Evolutionary conservation across 2,113 vertebrate species (phyloP).

Genomic region (Charina bottae): DNA sequence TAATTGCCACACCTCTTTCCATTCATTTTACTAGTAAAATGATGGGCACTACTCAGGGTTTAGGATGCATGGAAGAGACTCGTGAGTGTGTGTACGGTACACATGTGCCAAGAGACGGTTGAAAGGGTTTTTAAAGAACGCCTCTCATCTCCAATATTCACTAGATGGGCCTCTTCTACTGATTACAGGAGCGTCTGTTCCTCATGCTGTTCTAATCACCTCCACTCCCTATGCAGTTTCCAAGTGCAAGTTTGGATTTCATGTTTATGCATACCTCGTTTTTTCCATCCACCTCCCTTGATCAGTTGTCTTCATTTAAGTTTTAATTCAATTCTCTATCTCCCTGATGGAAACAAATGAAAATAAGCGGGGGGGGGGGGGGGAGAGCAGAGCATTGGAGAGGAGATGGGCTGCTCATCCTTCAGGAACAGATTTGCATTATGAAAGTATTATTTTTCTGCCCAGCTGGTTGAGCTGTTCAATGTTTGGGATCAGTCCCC

Average conservation of each 20-base stretch:
- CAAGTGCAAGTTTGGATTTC: constrained; percentile 12
- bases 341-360: background rate
- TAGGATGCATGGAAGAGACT: background rate
- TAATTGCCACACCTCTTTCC: too few relatives aligned
- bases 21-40: too few relatives aligned
- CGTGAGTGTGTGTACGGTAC: background rate
- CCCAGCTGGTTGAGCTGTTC: background rate
- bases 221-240: background rate
- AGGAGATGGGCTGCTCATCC: background rate
- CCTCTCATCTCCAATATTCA: background rate
- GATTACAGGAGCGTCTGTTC: background rate
- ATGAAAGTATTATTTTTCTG: constrained; percentile 23
- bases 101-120: background rate
- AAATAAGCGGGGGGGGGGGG: background rate
- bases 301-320: background rate
- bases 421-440: background rate
- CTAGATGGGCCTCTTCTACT: background rate
- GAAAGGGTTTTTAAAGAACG: background rate
- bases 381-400: background rate
- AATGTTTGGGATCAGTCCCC: background rate
- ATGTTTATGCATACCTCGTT: background rate
- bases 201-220: constrained; percentile 7
- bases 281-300: background rate
- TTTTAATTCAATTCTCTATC: constrained; percentile 12
- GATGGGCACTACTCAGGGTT: background rate